Evolutionary conservation across 2,797 vertebrate genomes (phyloP).

Genomic region (Pipistrellus pygmaeus): DNA sequence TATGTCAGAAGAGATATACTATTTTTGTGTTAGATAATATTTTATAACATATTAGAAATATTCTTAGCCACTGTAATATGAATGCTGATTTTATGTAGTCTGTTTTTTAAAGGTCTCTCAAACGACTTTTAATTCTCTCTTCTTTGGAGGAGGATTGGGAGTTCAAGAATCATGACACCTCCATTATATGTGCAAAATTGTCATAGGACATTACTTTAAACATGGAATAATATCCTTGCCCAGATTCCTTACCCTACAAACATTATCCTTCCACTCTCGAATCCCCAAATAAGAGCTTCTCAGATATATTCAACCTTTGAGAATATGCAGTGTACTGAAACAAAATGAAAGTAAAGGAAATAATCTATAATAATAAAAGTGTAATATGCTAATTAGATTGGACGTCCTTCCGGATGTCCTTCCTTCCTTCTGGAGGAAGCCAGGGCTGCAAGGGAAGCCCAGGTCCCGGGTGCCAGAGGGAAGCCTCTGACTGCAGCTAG

Average conservation of each 20-base stretch:
- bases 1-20: background rate
- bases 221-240: slow-evolving; percentile 23
- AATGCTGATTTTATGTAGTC: slow-evolving; percentile 70
- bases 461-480: no score
- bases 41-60: slow-evolving; percentile 36
- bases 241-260: slow-evolving; percentile 59
- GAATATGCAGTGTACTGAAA: slow-evolving; percentile 32
- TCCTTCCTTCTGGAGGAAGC: no score
- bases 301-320: slow-evolving; percentile 43
- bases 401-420: no score
- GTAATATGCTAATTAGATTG: no score
- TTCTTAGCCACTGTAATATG: slow-evolving; percentile 54
- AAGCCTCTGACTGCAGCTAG: no score
- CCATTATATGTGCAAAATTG: slow-evolving; percentile 53
- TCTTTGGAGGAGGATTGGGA: slow-evolving; percentile 23
- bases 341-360: slow-evolving; percentile 69
- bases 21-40: slow-evolving; percentile 49
- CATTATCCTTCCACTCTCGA: slow-evolving; percentile 53
- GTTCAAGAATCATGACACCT: slow-evolving; percentile 37
- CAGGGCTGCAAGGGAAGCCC: no score
- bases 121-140: slow-evolving; percentile 34
- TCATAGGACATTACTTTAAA: slow-evolving; percentile 60
- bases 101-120: slow-evolving; percentile 54
- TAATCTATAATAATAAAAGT: background rate
- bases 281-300: slow-evolving; percentile 55